A percentile compares a stretch with the other conserved stretches of the same genome.
phyloP scores from a whole-genome alignment of 1,140 invertebrate genomes.

The Polypedilum vanderplanki region DNA sequence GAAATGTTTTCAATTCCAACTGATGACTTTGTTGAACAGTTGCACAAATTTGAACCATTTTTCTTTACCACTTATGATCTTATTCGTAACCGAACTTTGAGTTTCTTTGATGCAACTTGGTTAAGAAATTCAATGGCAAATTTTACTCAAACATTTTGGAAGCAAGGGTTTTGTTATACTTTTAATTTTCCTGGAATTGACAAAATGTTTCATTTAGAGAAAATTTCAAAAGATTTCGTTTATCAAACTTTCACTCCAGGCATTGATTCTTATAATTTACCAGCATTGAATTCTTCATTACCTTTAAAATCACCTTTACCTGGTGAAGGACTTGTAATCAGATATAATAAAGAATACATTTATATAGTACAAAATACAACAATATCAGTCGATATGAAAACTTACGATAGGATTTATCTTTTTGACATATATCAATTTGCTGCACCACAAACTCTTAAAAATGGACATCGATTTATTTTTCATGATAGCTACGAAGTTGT shows the following conservation, averaged over 20 bases:
- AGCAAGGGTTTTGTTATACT: neutral
- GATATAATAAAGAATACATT: neutral
- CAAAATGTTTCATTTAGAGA: neutral
- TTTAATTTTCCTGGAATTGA: neutral
- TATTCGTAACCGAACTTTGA: neutral
- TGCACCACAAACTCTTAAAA: neutral
- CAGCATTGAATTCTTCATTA: neutral
- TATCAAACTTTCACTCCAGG: neutral
- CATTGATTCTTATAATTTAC: neutral
- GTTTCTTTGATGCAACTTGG: neutral
- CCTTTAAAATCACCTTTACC: neutral
- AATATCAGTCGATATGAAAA: neutral
- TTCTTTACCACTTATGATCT: neutral
- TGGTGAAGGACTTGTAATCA: neutral
- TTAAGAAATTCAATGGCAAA: neutral
- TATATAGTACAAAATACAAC: neutral
- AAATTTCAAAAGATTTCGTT: neutral
- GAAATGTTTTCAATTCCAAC: neutral
- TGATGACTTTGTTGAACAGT: neutral
- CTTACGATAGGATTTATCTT: neutral
- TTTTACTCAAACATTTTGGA: neutral
- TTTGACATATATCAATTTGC: neutral
- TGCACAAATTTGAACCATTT: neutral
- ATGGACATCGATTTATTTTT: neutral
- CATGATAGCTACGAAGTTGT: neutral